Conservation (phyloP, 2,888 invertebrate species). For the Acanthococcus lagerstroemiae region DNA sequence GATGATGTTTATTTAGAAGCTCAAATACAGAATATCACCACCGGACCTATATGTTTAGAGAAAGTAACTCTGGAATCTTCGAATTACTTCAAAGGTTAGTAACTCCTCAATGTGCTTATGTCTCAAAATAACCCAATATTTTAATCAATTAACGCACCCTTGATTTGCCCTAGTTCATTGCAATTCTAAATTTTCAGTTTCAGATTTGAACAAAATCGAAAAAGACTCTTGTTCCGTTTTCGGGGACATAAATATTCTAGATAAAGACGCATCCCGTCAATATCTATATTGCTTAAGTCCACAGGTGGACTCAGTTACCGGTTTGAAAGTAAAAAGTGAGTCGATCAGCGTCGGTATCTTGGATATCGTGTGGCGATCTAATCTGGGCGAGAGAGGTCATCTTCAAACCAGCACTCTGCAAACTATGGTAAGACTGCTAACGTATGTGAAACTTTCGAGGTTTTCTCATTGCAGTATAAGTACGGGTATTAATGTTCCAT, state of each 20-base stretch:
- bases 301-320: conserved; percentile 60
- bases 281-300: conserved; percentile 88
- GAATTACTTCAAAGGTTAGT: conserved; percentile 63
- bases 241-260: conserved; percentile 68
- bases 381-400: conserved; percentile 91
- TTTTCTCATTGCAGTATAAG: not conserved
- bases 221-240: conserved; percentile 51
- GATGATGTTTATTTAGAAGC: conserved; percentile 63
- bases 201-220: conserved; percentile 12
- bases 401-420: conserved; percentile 91
- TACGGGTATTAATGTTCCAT: conserved; percentile 29
- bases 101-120: not conserved
- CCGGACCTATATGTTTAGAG: conserved; percentile 84
- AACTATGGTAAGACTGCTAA: conserved; percentile 54
- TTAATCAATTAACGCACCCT: not conserved
- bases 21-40: conserved; percentile 86
- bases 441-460: too few relatives aligned
- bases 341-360: conserved; percentile 89
- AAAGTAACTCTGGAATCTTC: conserved; percentile 90
- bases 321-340: conserved; percentile 66
- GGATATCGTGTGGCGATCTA: conserved; percentile 96
- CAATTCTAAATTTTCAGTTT: not conserved
- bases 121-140: not conserved
- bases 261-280: conserved; percentile 84
- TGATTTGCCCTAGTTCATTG: not conserved